phyloP scores from a whole-genome alignment of 2,888 invertebrate genomes.

The Sipha maydis region DNA sequence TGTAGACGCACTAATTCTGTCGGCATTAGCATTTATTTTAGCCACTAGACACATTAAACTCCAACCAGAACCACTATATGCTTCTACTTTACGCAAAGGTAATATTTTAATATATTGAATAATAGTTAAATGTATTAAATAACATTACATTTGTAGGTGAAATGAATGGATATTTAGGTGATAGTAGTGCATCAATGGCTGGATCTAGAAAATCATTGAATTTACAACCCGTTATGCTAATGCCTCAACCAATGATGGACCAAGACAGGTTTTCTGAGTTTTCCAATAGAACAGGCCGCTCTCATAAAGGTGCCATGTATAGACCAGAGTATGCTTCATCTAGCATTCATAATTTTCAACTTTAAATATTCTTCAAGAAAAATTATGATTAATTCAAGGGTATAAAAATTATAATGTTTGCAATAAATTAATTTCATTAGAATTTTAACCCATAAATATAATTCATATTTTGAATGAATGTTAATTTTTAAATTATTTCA shows the following conservation, averaged over 20 bases:
- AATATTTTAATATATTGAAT: conserved; percentile 41
- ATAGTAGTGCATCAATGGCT: conserved; percentile 80
- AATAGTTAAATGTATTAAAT: not conserved
- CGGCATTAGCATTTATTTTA: conserved; percentile 91
- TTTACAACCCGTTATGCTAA: conserved; percentile 85
- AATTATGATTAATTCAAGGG: not conserved
- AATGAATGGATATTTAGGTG: conserved; percentile 88
- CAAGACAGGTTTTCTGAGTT: conserved; percentile 84
- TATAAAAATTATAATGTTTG: conserved; percentile 5
- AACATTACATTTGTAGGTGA: conserved; percentile 74
- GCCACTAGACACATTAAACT: conserved; percentile 88
- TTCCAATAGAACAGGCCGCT: conserved; percentile 76
- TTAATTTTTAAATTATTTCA: not conserved
- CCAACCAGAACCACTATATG: conserved; percentile 81
- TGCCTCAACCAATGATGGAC: conserved; percentile 77
- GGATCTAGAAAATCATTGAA: conserved; percentile 88
- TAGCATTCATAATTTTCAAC: conserved; percentile 78
- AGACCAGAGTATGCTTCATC: conserved; percentile 73
- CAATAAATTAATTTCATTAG: not conserved
- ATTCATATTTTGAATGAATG: not conserved
- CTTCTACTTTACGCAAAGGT: conserved; percentile 76
- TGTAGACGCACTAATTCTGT: conserved; percentile 84
- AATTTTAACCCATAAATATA: not conserved
- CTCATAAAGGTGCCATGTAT: conserved; percentile 72
- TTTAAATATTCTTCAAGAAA: conserved; percentile 67